Evolutionary conservation across 2,888 invertebrate genomes (phyloP).

Genomic region (Andrena marginata): DNA sequence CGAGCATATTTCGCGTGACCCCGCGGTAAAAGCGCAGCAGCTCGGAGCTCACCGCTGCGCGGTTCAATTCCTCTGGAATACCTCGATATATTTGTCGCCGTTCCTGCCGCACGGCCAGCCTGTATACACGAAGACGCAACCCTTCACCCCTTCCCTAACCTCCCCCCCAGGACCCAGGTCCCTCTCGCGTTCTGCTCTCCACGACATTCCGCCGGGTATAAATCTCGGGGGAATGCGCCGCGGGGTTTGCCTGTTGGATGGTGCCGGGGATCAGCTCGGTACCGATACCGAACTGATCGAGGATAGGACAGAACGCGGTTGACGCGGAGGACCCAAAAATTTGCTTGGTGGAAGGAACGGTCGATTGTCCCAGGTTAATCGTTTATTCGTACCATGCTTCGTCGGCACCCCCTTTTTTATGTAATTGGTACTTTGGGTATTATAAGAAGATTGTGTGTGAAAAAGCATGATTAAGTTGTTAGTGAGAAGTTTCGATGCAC

Average conservation of each 20-base stretch:
- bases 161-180: constrained; percentile 4
- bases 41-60: constrained; percentile 68
- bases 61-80: constrained; percentile 82
- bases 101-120: constrained; percentile 53
- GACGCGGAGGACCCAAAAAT: constrained; percentile 7
- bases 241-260: constrained; percentile 60
- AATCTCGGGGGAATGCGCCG: constrained; percentile 78
- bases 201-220: constrained; percentile 68
- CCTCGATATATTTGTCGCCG: constrained; percentile 83
- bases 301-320: constrained; percentile 12
- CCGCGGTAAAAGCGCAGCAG: constrained; percentile 72
- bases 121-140: constrained; percentile 59
- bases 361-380: neutral
- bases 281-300: constrained; percentile 45
- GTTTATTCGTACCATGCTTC: neutral
- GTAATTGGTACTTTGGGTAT: too few relatives aligned
- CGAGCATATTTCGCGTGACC: constrained; percentile 83
- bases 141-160: constrained; percentile 47
- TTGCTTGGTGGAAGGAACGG: neutral
- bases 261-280: constrained; percentile 51
- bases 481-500: too few relatives aligned
- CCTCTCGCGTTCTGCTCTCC: constrained; percentile 46
- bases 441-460: too few relatives aligned
- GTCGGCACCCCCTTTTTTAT: too few relatives aligned
- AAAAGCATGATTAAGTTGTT: too few relatives aligned